Percentiles rank a stretch among this genome's conserved stretches.
These are phyloP conservation scores for Coturnix japonica DNA, from an alignment of 2,113 vertebrate genomes.

Conservation along the genomic window DNA sequence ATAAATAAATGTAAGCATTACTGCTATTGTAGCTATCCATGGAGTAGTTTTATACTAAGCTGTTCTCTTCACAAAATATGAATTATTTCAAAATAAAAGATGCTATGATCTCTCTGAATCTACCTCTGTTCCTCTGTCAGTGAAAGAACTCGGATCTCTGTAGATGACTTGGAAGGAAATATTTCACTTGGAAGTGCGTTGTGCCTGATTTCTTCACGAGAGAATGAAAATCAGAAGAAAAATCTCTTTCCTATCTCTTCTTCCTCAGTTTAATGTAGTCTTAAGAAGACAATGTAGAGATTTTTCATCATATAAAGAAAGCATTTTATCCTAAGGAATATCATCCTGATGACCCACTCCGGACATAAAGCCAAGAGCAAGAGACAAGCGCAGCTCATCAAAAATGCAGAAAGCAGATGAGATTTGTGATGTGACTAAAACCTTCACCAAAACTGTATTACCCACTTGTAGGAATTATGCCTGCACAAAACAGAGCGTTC, in stretches of 20 bases:
- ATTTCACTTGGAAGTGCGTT: background rate
- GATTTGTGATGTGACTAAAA: background rate
- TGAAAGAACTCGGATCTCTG: background rate
- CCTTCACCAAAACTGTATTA: background rate
- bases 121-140: background rate
- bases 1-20: slow-evolving; percentile 32
- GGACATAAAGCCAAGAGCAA: background rate
- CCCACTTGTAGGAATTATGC: background rate
- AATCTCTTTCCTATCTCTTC: background rate
- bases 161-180: background rate
- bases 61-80: background rate
- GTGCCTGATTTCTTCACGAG: background rate
- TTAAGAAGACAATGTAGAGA: background rate
- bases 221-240: background rate
- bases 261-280: background rate
- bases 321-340: background rate
- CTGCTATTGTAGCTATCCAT: background rate
- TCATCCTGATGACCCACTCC: background rate
- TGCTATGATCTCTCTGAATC: background rate
- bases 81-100: background rate
- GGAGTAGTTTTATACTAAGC: background rate
- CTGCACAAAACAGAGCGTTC: background rate
- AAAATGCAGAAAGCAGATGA: background rate
- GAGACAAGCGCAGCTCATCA: background rate
- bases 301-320: background rate